Evolutionary conservation across 2,113 vertebrate genomes (phyloP).

Genomic region (Stegastes partitus): DNA sequence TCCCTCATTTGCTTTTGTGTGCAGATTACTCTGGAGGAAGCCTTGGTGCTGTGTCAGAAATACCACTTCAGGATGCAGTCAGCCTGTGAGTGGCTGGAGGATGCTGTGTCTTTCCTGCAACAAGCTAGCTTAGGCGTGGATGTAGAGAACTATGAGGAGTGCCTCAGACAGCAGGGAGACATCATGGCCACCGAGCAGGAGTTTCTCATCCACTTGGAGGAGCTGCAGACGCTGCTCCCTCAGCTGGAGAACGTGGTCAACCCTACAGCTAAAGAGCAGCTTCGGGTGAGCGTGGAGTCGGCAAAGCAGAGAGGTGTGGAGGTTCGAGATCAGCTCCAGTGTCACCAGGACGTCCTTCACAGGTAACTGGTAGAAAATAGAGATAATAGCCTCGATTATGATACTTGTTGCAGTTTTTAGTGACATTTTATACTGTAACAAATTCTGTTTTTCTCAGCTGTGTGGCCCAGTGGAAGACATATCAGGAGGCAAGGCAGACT

Average conservation of each 20-base stretch:
- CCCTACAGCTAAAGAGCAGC: conserved; percentile 85
- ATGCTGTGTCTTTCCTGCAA: conserved; percentile 92
- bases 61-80: conserved; percentile 92
- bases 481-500: conserved; percentile 91
- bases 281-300: conserved; percentile 85
- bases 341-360: conserved; percentile 89
- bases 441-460: conserved; percentile 83
- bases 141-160: conserved; percentile 93
- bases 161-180: conserved; percentile 88
- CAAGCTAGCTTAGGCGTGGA: conserved; percentile 91
- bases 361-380: conserved; percentile 81
- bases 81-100: conserved; percentile 94
- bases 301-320: conserved; percentile 87
- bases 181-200: conserved; percentile 92
- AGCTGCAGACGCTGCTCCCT: conserved; percentile 86
- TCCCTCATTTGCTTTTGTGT: conserved; percentile 49
- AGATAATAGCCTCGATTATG: too few relatives aligned
- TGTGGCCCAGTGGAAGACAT: conserved; percentile 90
- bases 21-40: conserved; percentile 91
- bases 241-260: conserved; percentile 88
- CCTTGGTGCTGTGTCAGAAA: conserved; percentile 89
- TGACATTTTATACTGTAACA: not conserved
- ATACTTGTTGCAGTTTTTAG: not conserved
- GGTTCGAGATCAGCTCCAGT: conserved; percentile 86
- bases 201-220: conserved; percentile 86